Base-by-base conservation (phyloP, 2,113 vertebrate genomes). In the Oxyruncus cristatus region DNA sequence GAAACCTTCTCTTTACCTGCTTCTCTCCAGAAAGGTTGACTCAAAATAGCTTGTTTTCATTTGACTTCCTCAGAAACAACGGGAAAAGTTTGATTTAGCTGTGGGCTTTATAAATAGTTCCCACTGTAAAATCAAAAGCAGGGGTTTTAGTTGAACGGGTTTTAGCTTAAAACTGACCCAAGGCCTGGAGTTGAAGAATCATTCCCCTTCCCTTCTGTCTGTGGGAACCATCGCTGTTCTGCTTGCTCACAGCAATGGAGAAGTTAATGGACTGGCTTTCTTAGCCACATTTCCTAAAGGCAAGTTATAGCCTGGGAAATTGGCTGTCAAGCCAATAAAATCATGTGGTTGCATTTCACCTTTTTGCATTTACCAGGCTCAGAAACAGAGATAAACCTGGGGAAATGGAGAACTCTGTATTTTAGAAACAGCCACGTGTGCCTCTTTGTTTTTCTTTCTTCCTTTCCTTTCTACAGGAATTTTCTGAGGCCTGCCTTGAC, bases 271-370 rank as follows among this genome's bases (percentile, higher is more conserved):
- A 62, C 92, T 88, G 83, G 39, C 83, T 94, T 92, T 72, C 67
- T 75, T 71, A 90, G 85, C 65, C 83, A 53, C 35, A 7, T 86
- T 89, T 96, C 83, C 88, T 88, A 81, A 91, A 94, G 85, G 88
- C 92, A 86, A 89, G 79, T 95, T 95, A 91, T 61, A 88, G 61
- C 70, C 83, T 95, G 92, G 90, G 83, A 94, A 93, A 94, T 78
- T 65, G 87, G 56, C 88, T 88, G 80, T 86, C 72, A 78, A 84
- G 61, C 65, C 88, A 95, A 92, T 92, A 92, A 93, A 95, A 77
- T 84, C 72, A 33, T 58, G 83, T 65, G 91, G 68, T 87, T 91
- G 68, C 56, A 30, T 66, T 94, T 80, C 44, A 16, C 63, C 33
- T 77, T 92, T 80, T 66, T 90, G 50, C 63, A 37, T 95, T 92